Percentiles rank a stretch among this genome's conserved stretches.
These are phyloP conservation scores for Eristalinus sepulchralis DNA, from an alignment of 2,888 invertebrate species.

Conservation along the genomic window DNA sequence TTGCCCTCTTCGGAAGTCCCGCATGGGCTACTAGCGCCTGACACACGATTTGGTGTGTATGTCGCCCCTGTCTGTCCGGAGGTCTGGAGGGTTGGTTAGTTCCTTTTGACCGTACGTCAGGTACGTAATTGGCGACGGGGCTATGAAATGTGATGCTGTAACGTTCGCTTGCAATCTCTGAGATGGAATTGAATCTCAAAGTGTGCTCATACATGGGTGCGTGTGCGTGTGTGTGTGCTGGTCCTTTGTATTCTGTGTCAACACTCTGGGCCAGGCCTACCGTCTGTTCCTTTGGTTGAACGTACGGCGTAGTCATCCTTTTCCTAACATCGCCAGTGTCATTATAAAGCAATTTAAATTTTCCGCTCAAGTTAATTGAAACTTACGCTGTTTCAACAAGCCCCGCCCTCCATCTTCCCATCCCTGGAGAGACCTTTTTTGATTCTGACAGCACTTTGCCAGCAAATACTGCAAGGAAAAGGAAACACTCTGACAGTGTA, in stretches of 20 bases:
- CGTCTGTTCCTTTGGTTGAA: background rate
- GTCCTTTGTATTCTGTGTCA: conserved; percentile 37
- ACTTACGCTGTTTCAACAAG: conserved; percentile 56
- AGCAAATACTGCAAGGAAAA: conserved; percentile 49
- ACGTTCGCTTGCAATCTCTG: conserved; percentile 49
- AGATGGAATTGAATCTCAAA: conserved; percentile 15
- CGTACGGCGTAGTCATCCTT: conserved; percentile 4
- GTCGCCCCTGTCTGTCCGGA: conserved; percentile 11
- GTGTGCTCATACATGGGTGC: background rate
- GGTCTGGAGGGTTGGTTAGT: conserved; percentile 28
- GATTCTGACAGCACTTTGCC: conserved; percentile 56
- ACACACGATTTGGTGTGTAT: background rate
- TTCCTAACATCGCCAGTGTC: conserved; percentile 20
- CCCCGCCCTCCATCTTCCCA: background rate
- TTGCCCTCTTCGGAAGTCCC: conserved; percentile 32
- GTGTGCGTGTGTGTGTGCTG: background rate
- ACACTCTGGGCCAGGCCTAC: conserved; percentile 2
- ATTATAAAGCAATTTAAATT: conserved; percentile 71
- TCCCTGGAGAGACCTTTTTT: conserved; percentile 34
- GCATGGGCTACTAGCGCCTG: conserved; percentile 13
- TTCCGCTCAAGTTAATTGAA: conserved; percentile 68
- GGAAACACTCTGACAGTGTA: conserved; percentile 19
- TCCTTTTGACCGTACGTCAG: conserved; percentile 59
- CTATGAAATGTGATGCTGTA: conserved; percentile 22
- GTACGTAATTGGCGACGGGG: conserved; percentile 44